phyloP scores from a whole-genome alignment of 64 coral and sea anemone genomes.

The Porites australiensis region DNA sequence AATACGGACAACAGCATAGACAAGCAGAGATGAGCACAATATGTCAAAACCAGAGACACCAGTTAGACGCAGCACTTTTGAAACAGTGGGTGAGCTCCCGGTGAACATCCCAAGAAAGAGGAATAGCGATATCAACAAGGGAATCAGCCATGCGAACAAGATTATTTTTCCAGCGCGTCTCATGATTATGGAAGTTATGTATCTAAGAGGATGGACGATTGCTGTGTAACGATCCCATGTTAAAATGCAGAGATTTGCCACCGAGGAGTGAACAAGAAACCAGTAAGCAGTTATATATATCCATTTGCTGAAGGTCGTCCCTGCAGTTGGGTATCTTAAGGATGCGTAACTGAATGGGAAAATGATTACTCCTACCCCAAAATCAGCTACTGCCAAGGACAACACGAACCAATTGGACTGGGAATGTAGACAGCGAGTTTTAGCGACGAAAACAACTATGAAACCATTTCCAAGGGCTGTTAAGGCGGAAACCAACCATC shows the following conservation, averaged over 20 bases:
- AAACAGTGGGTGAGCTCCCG: neutral
- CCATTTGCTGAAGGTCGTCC: neutral
- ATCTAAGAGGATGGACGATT: constrained; percentile 34
- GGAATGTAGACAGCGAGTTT: neutral
- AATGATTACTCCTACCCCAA: neutral
- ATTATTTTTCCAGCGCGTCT: neutral
- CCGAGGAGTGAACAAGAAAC: constrained; percentile 8
- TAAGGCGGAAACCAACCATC: neutral
- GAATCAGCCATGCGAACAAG: neutral
- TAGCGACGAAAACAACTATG: neutral
- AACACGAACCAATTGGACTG: neutral
- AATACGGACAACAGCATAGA: constrained; percentile 17
- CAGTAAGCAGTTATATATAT: neutral
- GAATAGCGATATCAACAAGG: neutral
- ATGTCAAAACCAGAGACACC: neutral
- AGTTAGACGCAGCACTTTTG: neutral
- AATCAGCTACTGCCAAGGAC: neutral
- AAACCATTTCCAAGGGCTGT: neutral
- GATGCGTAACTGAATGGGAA: no score
- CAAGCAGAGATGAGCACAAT: neutral
- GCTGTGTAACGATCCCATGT: constrained; percentile 50
- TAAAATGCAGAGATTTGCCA: constrained; percentile 45
- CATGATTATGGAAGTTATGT: neutral
- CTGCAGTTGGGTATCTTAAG: no score
- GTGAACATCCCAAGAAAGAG: neutral